These are phyloP conservation scores for Apostichopus parvimensis DNA, from an alignment of 35 echinoderm and acorn worm species.

Conservation along the genomic window DNA sequence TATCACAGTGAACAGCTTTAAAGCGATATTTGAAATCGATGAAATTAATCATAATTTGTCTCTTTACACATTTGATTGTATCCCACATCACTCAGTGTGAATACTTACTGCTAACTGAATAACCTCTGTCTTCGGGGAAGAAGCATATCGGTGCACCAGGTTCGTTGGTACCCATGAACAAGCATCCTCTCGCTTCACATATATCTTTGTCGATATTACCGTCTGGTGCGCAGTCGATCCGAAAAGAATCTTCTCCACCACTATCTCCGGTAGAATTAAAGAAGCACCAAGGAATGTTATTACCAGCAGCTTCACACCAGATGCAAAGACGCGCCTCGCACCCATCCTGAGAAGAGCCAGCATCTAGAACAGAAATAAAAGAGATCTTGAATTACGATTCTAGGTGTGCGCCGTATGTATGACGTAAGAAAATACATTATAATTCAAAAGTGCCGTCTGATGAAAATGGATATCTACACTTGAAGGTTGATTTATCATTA, in stretches of 20 bases:
- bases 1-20: no score
- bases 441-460: no score
- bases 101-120: slow-evolving; percentile 67
- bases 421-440: no score
- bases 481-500: no score
- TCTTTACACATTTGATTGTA: no score
- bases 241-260: slow-evolving; percentile 53
- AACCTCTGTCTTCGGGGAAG: slow-evolving; percentile 71
- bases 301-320: slow-evolving; percentile 54
- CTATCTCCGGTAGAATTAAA: slow-evolving; percentile 70
- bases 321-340: slow-evolving; percentile 74
- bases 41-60: no score
- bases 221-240: slow-evolving; percentile 72
- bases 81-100: no score
- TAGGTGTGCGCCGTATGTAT: no score
- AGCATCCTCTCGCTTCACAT: slow-evolving; percentile 59
- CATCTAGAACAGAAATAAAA: slow-evolving; percentile 39
- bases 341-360: slow-evolving; percentile 47
- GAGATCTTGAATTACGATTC: no score
- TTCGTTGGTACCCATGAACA: slow-evolving; percentile 61
- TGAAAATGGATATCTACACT: no score
- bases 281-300: slow-evolving; percentile 80
- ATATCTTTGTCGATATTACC: slow-evolving; percentile 54
- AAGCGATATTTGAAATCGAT: no score
- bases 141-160: slow-evolving; percentile 65